Base-by-base conservation (phyloP, 2,797 vertebrate species). In the Danio jaintianensis region DNA sequence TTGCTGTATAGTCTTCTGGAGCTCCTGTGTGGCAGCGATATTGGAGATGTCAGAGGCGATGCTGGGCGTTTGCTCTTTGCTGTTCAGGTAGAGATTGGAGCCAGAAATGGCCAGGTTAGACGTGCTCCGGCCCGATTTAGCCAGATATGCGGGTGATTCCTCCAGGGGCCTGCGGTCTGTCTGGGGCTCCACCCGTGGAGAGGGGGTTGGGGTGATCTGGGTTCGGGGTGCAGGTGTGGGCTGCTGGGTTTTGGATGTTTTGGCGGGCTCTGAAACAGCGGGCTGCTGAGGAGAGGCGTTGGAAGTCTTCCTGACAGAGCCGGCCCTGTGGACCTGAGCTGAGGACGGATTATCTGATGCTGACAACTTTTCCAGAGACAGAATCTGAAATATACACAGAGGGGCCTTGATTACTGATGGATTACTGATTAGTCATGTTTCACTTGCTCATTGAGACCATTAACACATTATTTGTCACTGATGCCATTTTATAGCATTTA, bases 1-100 rank as follows among this genome's bases (percentile, higher is more conserved):
- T 82, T 96, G 96, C 0, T 94, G 92, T 3, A 99, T 90, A 40
- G 96, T 88, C 79, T 95, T 94, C 78, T 96, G 95, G 45, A 99
- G 94, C 89, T 99, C 98, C 90, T 97, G 96, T 0, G 95, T 93
- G 64, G 96, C 95, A 0, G 93, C 96, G 6, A 97, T 96, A 89
- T 97, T 93, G 0, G 98, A 99, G 75, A 99, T 92, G 87, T 99
- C 98, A 0, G 98, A 99, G 2, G 98, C 97, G 36, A 99, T 99
- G 91, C 97, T 98, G n/a, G 96, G 97, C 0, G 97, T 99, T 1
- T 96, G 94, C 80, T 99, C 97, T 87, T 98, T 99, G 75, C 55
- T 85, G 0, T 93, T 92, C 29, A 95, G 85, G 80, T 95, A 92
- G 85, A 93, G 93, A 40, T 96, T 95, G 6, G 97, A 98, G 16